Conservation (phyloP, 2,888 invertebrate genomes). For the Drosophila meridionalis region DNA sequence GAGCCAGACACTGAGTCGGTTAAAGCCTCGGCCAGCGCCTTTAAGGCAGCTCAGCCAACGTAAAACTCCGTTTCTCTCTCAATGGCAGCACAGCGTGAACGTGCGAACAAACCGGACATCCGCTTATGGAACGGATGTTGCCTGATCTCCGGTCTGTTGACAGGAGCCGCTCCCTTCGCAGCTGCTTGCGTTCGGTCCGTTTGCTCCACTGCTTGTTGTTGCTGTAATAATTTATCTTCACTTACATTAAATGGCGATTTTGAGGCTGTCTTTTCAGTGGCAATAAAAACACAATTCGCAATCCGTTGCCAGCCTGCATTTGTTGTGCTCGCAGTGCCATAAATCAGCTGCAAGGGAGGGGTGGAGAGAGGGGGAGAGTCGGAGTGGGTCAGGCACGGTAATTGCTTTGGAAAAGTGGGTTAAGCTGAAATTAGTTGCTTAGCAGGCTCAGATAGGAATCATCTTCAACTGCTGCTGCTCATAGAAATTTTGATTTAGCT, state of each 20-base stretch:
- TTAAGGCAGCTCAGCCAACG: constrained; percentile 23
- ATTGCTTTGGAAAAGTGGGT: constrained; percentile 74
- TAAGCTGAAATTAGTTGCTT: constrained; percentile 77
- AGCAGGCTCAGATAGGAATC: constrained; percentile 45
- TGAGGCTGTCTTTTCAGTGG: constrained; percentile 41
- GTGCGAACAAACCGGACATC: constrained; percentile 76
- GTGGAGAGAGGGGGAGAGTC: background rate
- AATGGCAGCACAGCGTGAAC: constrained; percentile 64
- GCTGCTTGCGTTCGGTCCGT: constrained; percentile 11
- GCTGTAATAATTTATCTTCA: constrained; percentile 70
- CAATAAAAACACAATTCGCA: constrained; percentile 61
- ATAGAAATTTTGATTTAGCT: constrained; percentile 75
- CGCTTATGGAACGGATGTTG: constrained; percentile 75
- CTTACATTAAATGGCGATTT: constrained; percentile 70
- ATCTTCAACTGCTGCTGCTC: constrained; percentile 54
- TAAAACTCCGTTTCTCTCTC: constrained; percentile 34
- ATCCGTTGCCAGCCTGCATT: constrained; percentile 48
- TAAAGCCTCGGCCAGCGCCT: background rate
- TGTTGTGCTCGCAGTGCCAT: constrained; percentile 54
- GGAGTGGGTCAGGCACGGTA: constrained; percentile 56
- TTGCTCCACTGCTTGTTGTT: constrained; percentile 18
- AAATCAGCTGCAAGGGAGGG: constrained; percentile 54
- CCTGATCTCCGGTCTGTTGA: constrained; percentile 75
- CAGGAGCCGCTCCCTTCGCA: constrained; percentile 40
- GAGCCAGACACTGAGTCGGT: background rate